phyloP scores from a whole-genome alignment of 2,797 vertebrate genomes.

The Synanceia verrucosa region DNA sequence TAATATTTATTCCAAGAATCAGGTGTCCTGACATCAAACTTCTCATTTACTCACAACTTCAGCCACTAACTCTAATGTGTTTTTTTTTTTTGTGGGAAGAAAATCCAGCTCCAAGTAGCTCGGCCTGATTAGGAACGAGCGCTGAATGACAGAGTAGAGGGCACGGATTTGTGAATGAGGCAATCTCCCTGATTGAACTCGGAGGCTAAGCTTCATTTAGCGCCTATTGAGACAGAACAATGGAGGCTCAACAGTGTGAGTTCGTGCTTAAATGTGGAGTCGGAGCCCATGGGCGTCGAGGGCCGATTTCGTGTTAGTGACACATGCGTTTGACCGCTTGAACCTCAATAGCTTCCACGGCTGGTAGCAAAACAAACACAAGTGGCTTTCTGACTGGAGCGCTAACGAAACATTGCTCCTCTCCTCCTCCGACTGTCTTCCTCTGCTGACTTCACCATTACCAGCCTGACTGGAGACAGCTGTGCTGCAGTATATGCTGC shows the following conservation, averaged over 20 bases:
- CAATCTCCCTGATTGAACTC: conserved; percentile 46
- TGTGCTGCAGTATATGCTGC: background rate
- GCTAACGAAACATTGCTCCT: too few species aligned
- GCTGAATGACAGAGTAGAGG: conserved; percentile 19
- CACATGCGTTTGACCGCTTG: conserved; percentile 17
- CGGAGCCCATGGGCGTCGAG: background rate
- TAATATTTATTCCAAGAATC: conserved; percentile 37
- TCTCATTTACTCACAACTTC: background rate
- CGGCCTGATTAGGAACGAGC: conserved; percentile 25
- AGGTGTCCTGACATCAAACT: conserved; percentile 2
- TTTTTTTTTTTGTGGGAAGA: conserved; percentile 11
- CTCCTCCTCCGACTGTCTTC: background rate
- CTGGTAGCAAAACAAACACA: background rate
- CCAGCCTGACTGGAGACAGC: background rate
- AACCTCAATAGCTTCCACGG: background rate
- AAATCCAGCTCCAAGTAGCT: background rate
- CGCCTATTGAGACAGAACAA: conserved; percentile 48
- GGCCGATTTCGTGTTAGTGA: conserved; percentile 23
- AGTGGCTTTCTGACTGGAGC: too few species aligned
- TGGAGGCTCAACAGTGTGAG: conserved; percentile 10
- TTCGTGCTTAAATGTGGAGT: conserved; percentile 11
- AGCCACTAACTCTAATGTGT: background rate
- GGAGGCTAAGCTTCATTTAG: conserved; percentile 43
- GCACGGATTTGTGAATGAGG: conserved; percentile 36
- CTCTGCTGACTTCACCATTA: background rate